Percentiles rank a stretch among this genome's conserved stretches.
phyloP scores from a whole-genome alignment of 2,113 vertebrate species.

The Coptodon bakossiorum region DNA sequence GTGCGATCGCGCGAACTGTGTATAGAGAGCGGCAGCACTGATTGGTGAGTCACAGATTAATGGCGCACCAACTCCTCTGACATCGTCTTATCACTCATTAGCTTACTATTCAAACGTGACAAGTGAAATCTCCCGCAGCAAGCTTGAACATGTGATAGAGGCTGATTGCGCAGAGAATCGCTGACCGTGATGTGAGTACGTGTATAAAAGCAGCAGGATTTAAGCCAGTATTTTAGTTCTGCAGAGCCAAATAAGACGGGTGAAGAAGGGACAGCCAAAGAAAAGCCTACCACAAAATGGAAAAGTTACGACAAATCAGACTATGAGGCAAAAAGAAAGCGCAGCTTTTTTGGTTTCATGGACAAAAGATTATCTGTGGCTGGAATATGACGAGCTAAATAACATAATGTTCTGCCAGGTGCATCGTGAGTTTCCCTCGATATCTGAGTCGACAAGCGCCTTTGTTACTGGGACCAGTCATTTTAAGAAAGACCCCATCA shows the following conservation, averaged over 20 bases:
- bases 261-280: neutral
- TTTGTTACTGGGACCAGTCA: neutral
- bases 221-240: neutral
- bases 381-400: neutral
- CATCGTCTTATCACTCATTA: neutral
- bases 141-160: neutral
- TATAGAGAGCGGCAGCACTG: neutral
- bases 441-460: neutral
- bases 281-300: accelerated
- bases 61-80: neutral
- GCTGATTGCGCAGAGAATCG: neutral
- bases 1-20: neutral
- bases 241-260: neutral
- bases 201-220: neutral
- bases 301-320: neutral
- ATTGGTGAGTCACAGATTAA: neutral
- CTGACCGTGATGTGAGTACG: neutral
- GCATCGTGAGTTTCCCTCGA: accelerated
- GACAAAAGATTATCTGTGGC: neutral
- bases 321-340: neutral
- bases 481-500: neutral
- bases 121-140: neutral
- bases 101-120: neutral
- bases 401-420: accelerated
- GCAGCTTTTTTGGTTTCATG: neutral